Evolutionary conservation across 2,888 invertebrate species (phyloP).

Genomic region (Alloplasta piceator): DNA sequence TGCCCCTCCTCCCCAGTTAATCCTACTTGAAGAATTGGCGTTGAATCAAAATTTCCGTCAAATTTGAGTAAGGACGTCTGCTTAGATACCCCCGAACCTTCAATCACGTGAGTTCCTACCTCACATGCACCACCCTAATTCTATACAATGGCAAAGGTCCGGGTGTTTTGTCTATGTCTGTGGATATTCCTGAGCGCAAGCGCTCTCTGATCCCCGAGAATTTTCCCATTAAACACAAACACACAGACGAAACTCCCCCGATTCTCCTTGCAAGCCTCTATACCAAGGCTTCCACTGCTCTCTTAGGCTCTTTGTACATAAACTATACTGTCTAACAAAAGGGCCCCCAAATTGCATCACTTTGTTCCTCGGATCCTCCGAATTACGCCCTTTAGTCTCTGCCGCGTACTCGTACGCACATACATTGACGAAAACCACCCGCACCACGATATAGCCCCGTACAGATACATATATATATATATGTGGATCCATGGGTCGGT

Average conservation of each 20-base stretch:
- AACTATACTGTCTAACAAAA: no score
- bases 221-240: conserved; percentile 39
- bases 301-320: no score
- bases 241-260: conserved; percentile 47
- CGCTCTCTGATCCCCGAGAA: conserved; percentile 51
- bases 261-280: conserved; percentile 42
- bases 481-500: conserved; percentile 14
- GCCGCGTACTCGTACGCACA: conserved; percentile 20
- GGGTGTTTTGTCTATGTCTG: conserved; percentile 28
- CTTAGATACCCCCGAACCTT: conserved; percentile 21
- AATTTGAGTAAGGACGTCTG: conserved; percentile 59
- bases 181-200: conserved; percentile 54
- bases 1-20: no score
- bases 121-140: conserved; percentile 6
- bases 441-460: conserved; percentile 26
- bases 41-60: conserved; percentile 61
- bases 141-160: conserved; percentile 29
- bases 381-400: no score
- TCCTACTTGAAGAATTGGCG: conserved; percentile 49
- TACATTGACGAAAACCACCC: conserved; percentile 40
- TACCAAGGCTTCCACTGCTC: conserved; percentile 46
- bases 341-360: no score
- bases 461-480: conserved; percentile 1
- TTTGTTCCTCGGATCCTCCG: no score
- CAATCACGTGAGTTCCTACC: background rate